Conservation (phyloP, 2,888 invertebrate genomes). For the Oscheius sp. region DNA sequence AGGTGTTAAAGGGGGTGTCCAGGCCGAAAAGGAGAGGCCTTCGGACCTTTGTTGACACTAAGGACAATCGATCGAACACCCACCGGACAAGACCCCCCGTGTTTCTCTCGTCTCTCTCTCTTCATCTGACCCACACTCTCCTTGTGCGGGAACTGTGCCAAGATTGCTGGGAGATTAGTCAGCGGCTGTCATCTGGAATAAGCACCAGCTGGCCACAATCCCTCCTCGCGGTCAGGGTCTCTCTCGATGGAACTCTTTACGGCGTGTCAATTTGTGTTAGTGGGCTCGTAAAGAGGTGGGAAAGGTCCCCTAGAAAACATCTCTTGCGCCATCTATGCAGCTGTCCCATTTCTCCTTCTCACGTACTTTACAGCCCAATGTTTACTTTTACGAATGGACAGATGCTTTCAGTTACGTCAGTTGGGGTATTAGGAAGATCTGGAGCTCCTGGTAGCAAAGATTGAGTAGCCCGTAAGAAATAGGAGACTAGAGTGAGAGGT, state of each 20-base stretch:
- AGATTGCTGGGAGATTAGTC: slow-evolving; percentile 35
- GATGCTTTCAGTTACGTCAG: not conserved
- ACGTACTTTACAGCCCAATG: too few relatives aligned
- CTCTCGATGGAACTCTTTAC: not conserved
- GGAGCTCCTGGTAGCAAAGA: too few relatives aligned
- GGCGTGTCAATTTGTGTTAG: not conserved
- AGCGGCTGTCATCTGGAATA: slow-evolving; percentile 34
- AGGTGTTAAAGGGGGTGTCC: not conserved
- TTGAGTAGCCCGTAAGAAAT: too few relatives aligned
- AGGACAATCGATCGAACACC: slow-evolving; percentile 34
- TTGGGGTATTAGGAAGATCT: too few relatives aligned
- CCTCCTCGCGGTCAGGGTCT: not conserved
- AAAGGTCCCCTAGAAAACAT: not conserved
- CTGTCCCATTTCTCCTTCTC: too few relatives aligned
- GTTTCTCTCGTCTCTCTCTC: slow-evolving; percentile 29
- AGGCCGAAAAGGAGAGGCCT: not conserved
- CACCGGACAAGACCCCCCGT: slow-evolving; percentile 6
- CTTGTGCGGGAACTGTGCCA: slow-evolving; percentile 34
- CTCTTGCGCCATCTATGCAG: too few relatives aligned
- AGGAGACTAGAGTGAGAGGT: too few relatives aligned
- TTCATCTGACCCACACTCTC: slow-evolving; percentile 20
- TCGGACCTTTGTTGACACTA: slow-evolving; percentile 26
- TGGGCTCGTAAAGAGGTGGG: not conserved
- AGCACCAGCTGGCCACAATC: slow-evolving; percentile 21
- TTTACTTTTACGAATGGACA: not conserved